Percentiles rank a stretch among this genome's conserved stretches.
Conservation (phyloP, 2,888 invertebrate species). For the Xestia sexstrigata region DNA sequence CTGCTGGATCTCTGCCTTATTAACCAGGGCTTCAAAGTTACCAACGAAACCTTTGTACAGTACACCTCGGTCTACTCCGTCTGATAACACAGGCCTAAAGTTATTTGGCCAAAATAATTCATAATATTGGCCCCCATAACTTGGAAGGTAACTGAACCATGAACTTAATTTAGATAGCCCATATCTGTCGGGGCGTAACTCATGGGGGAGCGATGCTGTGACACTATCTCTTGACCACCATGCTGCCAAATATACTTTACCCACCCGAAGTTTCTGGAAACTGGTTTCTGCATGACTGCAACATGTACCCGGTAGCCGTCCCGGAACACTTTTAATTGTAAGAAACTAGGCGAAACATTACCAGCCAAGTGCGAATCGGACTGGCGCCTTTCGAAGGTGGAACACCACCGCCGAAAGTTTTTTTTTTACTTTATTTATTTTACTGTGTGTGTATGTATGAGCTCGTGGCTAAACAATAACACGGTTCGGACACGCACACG, state of each 20-base stretch:
- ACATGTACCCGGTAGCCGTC: no score
- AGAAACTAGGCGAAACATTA: not conserved
- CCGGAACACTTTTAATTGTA: not conserved
- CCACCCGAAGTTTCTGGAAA: not conserved
- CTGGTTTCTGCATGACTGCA: no score
- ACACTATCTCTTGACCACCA: slow-evolving; percentile 46
- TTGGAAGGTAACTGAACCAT: slow-evolving; percentile 6
- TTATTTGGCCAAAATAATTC: not conserved
- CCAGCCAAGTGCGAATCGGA: no score
- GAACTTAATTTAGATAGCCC: slow-evolving; percentile 51
- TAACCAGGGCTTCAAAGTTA: not conserved
- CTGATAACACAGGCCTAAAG: no score
- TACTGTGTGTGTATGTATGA: no score
- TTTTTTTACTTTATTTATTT: no score
- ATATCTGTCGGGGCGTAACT: slow-evolving; percentile 45
- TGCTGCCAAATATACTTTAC: not conserved
- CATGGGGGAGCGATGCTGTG: slow-evolving; percentile 19
- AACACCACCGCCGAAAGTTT: no score
- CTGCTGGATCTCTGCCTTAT: not conserved
- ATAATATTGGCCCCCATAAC: slow-evolving; percentile 13
- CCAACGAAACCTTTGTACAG: not conserved
- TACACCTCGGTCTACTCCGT: no score
- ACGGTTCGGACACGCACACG: no score
- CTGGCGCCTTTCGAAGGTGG: no score
- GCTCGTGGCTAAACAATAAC: no score